Evolutionary conservation across 2,888 invertebrate species (phyloP).

Genomic region (Exephanes ischioxanthus): DNA sequence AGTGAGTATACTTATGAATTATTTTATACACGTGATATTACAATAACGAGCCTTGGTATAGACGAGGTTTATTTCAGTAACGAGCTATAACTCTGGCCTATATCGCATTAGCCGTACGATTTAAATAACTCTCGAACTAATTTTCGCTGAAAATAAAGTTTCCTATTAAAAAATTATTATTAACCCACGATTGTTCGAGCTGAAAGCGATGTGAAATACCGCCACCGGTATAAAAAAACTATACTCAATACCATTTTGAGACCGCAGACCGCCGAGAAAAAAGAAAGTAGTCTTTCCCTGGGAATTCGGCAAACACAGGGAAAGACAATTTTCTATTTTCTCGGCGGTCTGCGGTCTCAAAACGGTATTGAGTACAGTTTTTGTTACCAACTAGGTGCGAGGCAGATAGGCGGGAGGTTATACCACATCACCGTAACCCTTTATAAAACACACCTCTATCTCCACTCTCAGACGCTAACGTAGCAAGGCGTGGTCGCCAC

Average conservation of each 20-base stretch:
- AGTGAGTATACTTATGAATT: slow-evolving; percentile 75
- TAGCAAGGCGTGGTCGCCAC: too few relatives aligned
- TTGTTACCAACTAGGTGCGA: too few relatives aligned
- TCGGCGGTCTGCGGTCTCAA: too few relatives aligned
- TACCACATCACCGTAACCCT: too few relatives aligned
- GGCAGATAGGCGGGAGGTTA: too few relatives aligned
- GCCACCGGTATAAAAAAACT: background rate
- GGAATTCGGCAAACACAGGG: too few relatives aligned
- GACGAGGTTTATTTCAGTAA: background rate
- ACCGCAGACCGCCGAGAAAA: background rate
- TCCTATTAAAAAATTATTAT: background rate
- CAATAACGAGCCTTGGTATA: background rate
- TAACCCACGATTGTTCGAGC: slow-evolving; percentile 19
- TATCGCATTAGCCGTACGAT: background rate
- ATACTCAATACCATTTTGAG: background rate
- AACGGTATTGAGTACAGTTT: too few relatives aligned
- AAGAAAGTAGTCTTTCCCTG: too few relatives aligned
- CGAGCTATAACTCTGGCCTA: background rate
- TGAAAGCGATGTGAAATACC: too few relatives aligned
- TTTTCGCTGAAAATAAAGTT: slow-evolving; percentile 35
- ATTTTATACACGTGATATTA: background rate
- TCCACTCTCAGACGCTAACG: too few relatives aligned
- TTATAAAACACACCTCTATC: too few relatives aligned
- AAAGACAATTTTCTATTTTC: too few relatives aligned
- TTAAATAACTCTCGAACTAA: slow-evolving; percentile 14